Conservation (phyloP, 2,113 vertebrate genomes). For the Anas platyrhynchos region DNA sequence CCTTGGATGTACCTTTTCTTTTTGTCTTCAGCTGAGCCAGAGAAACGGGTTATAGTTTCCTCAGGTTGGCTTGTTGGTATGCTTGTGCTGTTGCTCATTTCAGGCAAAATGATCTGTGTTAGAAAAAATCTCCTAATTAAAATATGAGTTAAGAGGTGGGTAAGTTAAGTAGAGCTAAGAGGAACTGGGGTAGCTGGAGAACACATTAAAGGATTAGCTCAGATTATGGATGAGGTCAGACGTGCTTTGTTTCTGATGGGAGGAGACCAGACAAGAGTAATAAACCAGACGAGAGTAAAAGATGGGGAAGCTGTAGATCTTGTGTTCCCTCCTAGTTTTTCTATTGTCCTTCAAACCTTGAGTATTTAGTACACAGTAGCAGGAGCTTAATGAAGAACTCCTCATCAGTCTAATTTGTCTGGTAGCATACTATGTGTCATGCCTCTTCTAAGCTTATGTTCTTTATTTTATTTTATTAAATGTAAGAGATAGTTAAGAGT, state of each 20-base stretch:
- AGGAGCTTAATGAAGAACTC: not conserved
- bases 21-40: not conserved
- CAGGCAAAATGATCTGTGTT: slow-evolving; percentile 7
- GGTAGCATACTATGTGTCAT: not conserved
- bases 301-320: not conserved
- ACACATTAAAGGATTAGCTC: slow-evolving; percentile 56
- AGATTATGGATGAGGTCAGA: slow-evolving; percentile 54
- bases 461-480: slow-evolving; percentile 22
- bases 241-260: not conserved
- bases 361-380: not conserved
- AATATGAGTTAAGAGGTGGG: slow-evolving; percentile 18
- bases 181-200: slow-evolving; percentile 38
- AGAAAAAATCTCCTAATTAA: slow-evolving; percentile 52
- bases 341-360: slow-evolving; percentile 7
- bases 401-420: not conserved
- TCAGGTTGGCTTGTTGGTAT: not conserved
- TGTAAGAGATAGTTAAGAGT: not conserved
- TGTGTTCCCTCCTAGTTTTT: not conserved
- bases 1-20: not conserved
- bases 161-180: slow-evolving; percentile 22
- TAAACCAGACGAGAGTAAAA: not conserved
- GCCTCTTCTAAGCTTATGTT: not conserved
- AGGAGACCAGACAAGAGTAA: not conserved
- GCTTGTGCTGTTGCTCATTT: not conserved
- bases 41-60: not conserved